Conservation (phyloP, 2,888 invertebrate genomes). For the Anthrax anthrax region DNA sequence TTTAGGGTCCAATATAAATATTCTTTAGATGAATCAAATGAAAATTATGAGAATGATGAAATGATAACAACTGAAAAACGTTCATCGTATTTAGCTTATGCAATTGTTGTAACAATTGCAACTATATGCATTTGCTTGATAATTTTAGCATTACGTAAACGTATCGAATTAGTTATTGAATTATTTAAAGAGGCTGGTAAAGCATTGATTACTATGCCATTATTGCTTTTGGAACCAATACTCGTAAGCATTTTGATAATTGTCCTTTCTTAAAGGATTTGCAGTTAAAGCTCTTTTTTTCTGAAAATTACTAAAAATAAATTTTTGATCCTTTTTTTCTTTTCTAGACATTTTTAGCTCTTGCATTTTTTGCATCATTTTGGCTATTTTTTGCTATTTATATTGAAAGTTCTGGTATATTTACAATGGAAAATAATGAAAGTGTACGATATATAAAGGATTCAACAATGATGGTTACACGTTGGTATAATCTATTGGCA, state of each 20-base stretch:
- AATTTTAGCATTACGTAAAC: conserved; percentile 44
- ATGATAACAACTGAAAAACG: conserved; percentile 8
- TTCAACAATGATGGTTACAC: conserved; percentile 19
- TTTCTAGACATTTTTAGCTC: conserved; percentile 8
- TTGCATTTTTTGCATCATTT: conserved; percentile 41
- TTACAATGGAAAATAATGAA: conserved; percentile 21
- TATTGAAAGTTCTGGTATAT: conserved; percentile 46
- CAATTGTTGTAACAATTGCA: conserved; percentile 44
- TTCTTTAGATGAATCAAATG: not conserved
- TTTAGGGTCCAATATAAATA: conserved; percentile 6
- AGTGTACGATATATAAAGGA: conserved; percentile 17
- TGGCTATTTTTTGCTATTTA: conserved; percentile 47
- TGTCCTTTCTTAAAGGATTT: no score
- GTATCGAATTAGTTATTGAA: conserved; percentile 45
- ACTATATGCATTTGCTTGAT: conserved; percentile 42
- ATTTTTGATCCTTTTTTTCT: not conserved
- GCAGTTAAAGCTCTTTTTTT: no score
- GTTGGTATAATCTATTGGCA: conserved; percentile 42
- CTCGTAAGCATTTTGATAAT: conserved; percentile 38
- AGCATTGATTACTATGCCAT: conserved; percentile 46
- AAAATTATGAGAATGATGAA: not conserved
- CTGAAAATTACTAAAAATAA: no score
- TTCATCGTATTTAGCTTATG: conserved; percentile 38
- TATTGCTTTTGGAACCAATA: conserved; percentile 44
- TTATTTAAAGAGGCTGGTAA: conserved; percentile 53